Base-by-base conservation (phyloP, 2,113 vertebrate species). In the Pandion haliaetus region DNA sequence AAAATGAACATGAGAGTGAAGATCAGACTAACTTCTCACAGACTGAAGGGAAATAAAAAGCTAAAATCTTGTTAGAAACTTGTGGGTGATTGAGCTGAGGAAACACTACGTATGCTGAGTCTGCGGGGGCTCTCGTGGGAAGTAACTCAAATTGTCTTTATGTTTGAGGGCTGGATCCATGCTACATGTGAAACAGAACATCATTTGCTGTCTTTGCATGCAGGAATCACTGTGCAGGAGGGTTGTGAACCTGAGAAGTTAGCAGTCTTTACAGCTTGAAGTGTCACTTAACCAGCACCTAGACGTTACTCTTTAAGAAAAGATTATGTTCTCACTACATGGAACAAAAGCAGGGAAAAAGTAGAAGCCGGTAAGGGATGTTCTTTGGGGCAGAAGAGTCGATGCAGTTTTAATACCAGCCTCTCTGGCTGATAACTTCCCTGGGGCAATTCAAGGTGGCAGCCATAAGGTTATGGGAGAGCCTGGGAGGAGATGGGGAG, bases 291-390 rank as follows among this genome's bases (percentile, higher is more conserved):
- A 36, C 7, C 16, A 59, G 42, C 57, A 50, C 26, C 17, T 80
- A n/a, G 80, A 23, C 10, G 3, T 44, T 84, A 17, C 28, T 81
- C 38, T 62, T 45, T 40, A 28, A 34, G 42, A 38, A 69, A 54
- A 77, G 12, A 17, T 17, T 2, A 25, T 74, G 59, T 7, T 26
- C 70, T 52, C 3, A 4, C 45, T n/a, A 15, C 0, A 0, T 14
- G 58, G 38, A 63, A 76, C 12, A 69, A 63, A 93, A 67, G 31
- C 18, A 66, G 38, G 29, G 58, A 8, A 45, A 52, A 45, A 17
- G 12, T 10, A 65, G 59, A 89, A 83, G 36, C 31, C 3, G 4
- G 12, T 54, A 50, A 69, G 15, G 55, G 66, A 9, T 0, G 1
- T 23, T 42, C 17, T 78, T 71, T 24, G 36, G 59, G 32, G 55